Percentiles rank a stretch among this genome's conserved stretches.
Evolutionary conservation across 53 echinoderm and acorn worm species (phyloP).

Genomic region (Actinopyga echinites): DNA sequence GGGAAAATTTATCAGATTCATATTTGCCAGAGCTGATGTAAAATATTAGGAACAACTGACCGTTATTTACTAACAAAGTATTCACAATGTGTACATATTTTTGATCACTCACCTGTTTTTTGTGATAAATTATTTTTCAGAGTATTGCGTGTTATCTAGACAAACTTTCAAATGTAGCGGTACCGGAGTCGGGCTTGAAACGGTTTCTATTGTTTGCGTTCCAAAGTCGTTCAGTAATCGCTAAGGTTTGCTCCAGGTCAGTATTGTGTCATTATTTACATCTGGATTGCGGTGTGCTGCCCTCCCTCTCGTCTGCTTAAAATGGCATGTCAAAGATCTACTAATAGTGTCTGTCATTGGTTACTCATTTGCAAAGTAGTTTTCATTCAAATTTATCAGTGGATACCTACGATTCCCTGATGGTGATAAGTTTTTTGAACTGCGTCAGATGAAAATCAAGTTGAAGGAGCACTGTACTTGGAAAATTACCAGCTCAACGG

Average conservation of each 20-base stretch:
- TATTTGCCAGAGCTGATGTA: too few species aligned
- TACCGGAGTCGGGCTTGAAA: not conserved
- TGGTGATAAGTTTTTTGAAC: too few species aligned
- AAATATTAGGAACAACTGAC: too few species aligned
- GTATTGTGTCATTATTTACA: not conserved
- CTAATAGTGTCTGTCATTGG: too few species aligned
- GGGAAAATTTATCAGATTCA: too few species aligned
- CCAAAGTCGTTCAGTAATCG: not conserved
- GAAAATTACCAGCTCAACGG: too few species aligned
- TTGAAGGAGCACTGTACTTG: too few species aligned
- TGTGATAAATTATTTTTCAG: not conserved
- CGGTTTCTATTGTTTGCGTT: not conserved
- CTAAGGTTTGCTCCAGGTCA: constrained; percentile 16
- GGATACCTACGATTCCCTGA: too few species aligned
- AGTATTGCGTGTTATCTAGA: constrained; percentile 31
- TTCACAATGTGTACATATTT: not conserved
- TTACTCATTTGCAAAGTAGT: too few species aligned
- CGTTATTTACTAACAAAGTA: not conserved
- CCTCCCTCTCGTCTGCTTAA: not conserved
- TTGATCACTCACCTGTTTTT: not conserved
- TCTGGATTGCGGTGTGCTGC: not conserved
- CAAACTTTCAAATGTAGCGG: not conserved
- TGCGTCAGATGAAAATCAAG: too few species aligned
- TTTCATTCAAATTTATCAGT: too few species aligned
- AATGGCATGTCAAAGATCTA: too few species aligned